phyloP scores from a whole-genome alignment of 2,797 vertebrate species.

The Astyanax mexicanus region DNA sequence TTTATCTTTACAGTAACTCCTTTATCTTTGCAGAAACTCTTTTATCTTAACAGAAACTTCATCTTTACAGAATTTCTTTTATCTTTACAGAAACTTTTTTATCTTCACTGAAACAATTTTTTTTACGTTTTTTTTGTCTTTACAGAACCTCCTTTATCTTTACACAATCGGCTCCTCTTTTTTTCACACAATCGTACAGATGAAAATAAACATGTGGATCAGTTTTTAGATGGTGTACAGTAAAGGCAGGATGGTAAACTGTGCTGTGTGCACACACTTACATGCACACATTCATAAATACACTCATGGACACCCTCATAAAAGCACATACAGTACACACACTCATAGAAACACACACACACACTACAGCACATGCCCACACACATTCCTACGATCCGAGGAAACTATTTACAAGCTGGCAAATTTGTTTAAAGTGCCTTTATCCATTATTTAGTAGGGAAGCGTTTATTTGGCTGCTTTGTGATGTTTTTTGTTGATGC shows the following conservation, averaged over 20 bases:
- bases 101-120: not conserved
- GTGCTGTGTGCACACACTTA: not conserved
- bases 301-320: too few species aligned
- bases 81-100: not conserved
- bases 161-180: not conserved
- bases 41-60: not conserved
- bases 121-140: too few species aligned
- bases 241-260: too few species aligned
- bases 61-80: not conserved
- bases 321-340: not conserved
- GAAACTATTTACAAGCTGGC: not conserved
- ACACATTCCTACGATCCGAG: not conserved
- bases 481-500: not conserved
- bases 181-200: not conserved
- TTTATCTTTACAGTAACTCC: not conserved
- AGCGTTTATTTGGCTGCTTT: not conserved
- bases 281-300: not conserved
- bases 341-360: not conserved
- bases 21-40: not conserved
- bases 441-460: not conserved
- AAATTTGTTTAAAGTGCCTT: not conserved
- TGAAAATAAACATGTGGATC: too few species aligned
- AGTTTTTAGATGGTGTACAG: too few species aligned
- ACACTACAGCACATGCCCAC: too few species aligned
- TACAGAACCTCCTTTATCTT: not conserved